These are phyloP conservation scores for Mactromeris polynyma DNA, from an alignment of 2,888 invertebrate species.

Conservation along the genomic window DNA sequence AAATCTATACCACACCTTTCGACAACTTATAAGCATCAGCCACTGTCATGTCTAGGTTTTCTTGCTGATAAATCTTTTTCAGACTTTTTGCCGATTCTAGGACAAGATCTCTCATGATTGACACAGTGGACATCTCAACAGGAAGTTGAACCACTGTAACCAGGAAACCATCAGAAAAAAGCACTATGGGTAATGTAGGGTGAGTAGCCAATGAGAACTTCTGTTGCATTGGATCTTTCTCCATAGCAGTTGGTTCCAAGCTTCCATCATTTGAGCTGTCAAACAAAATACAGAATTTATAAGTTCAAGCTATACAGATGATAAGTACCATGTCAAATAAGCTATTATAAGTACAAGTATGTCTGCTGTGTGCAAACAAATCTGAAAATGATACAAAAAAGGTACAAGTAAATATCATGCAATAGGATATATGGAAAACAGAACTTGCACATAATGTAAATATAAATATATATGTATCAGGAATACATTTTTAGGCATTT, in stretches of 20 bases:
- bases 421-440: too few relatives aligned
- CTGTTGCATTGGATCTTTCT: slow-evolving; percentile 78
- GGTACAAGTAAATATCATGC: too few relatives aligned
- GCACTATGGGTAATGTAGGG: slow-evolving; percentile 83
- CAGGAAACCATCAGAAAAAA: slow-evolving; percentile 86
- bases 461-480: too few relatives aligned
- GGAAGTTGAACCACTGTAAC: slow-evolving; percentile 84
- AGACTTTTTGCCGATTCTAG: slow-evolving; percentile 78
- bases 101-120: slow-evolving; percentile 81
- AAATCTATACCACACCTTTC: slow-evolving; percentile 47
- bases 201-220: slow-evolving; percentile 84
- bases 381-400: too few relatives aligned
- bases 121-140: slow-evolving; percentile 78
- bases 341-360: too few relatives aligned
- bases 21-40: slow-evolving; percentile 80
- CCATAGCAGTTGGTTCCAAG: slow-evolving; percentile 62
- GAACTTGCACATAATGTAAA: too few relatives aligned
- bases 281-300: neutral
- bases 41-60: slow-evolving; percentile 79
- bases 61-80: slow-evolving; percentile 71
- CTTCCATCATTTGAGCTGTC: slow-evolving; percentile 52
- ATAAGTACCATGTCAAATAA: too few relatives aligned
- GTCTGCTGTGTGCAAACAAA: too few relatives aligned
- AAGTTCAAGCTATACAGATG: too few relatives aligned
- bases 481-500: too few relatives aligned